Percentiles rank a stretch among this genome's conserved stretches.
Evolutionary conservation across 2,113 vertebrate genomes (phyloP).

Genomic region (human (Homo sapiens)): GRCh38 chr11:83926501-83927000

Average conservation of each 20-base stretch:
- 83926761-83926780: background rate
- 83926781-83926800: background rate
- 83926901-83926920: conserved; percentile 13
- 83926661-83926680: background rate
- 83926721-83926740: background rate
- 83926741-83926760: background rate
- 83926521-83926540: background rate
- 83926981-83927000: background rate
- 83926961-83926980: background rate
- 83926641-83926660: background rate
- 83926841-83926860: background rate
- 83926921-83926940: background rate
- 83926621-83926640: background rate
- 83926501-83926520: background rate
- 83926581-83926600: background rate
- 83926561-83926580: background rate
- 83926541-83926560: background rate
- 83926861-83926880: background rate
- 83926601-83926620: background rate
- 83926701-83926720: background rate
- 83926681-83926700: background rate
- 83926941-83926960: background rate
- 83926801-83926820: background rate
- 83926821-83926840: background rate
- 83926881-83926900: background rate